phyloP scores from a whole-genome alignment of 1,140 invertebrate genomes.

The Ditylenchus dipsaci region DNA sequence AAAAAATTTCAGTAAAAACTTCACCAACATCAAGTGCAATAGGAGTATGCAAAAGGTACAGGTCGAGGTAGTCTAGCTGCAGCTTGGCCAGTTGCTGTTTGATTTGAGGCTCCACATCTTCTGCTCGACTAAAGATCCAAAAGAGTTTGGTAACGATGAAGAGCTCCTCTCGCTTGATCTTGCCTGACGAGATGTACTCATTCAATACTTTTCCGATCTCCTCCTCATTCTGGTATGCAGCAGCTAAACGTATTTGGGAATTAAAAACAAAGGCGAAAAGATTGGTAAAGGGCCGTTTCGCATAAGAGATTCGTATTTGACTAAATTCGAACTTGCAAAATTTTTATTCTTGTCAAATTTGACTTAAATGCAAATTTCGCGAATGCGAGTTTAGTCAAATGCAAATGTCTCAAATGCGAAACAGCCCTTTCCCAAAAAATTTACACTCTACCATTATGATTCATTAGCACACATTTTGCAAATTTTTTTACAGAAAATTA shows the following conservation, averaged over 20 bases:
- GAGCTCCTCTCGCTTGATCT: conserved; percentile 71
- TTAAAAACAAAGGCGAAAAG: not conserved
- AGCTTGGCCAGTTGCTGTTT: conserved; percentile 70
- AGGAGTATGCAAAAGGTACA: conserved; percentile 78
- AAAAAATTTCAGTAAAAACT: too few relatives aligned
- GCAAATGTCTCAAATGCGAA: too few relatives aligned
- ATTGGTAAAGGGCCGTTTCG: too few relatives aligned
- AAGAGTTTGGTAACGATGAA: conserved; percentile 72
- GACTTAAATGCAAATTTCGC: too few relatives aligned
- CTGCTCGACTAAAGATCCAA: conserved; percentile 35
- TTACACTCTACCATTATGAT: too few relatives aligned
- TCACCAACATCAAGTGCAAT: conserved; percentile 3
- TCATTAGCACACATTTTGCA: too few relatives aligned
- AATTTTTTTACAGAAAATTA: too few relatives aligned
- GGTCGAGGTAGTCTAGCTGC: conserved; percentile 74
- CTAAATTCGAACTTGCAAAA: too few relatives aligned
- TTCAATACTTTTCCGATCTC: conserved; percentile 72
- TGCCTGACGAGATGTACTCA: conserved; percentile 69
- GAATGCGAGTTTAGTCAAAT: too few relatives aligned
- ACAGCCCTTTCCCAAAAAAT: too few relatives aligned
- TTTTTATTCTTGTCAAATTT: too few relatives aligned
- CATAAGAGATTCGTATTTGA: not conserved
- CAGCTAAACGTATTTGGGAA: not conserved
- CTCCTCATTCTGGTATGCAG: conserved; percentile 73
- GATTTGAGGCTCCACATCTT: conserved; percentile 70